Percentiles rank a stretch among this genome's conserved stretches.
phyloP scores from a whole-genome alignment of 53 echinoderm and acorn worm genomes.

The Stichopus horrens region DNA sequence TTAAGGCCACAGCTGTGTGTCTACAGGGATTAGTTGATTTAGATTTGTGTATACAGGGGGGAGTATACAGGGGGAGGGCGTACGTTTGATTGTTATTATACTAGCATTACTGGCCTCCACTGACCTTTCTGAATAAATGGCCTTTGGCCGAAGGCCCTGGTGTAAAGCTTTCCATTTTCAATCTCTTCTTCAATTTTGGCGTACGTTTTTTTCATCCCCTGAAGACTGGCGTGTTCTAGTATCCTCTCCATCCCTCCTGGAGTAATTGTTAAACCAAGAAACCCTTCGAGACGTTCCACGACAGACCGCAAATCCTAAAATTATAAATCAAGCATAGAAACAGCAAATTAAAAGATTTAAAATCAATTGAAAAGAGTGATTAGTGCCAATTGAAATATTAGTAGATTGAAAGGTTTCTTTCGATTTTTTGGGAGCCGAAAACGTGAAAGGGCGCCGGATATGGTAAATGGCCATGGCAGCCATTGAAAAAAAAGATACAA shows the following conservation, averaged over 20 bases:
- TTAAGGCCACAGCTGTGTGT: no score
- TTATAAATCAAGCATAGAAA: not conserved
- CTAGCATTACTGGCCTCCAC: not conserved
- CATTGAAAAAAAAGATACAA: no score
- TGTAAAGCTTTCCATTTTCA: conserved; percentile 28
- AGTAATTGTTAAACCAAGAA: conserved; percentile 16
- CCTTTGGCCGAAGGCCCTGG: conserved; percentile 29
- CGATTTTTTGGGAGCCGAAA: no score
- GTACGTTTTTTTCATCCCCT: conserved; percentile 34
- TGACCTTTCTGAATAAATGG: conserved; percentile 33
- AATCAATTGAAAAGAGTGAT: no score
- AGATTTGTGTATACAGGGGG: not conserved
- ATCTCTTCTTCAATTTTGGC: conserved; percentile 26
- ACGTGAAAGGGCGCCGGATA: no score
- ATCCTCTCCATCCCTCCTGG: conserved; percentile 23
- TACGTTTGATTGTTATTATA: not conserved
- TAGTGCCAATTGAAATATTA: no score
- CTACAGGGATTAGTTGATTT: no score
- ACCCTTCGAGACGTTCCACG: not conserved
- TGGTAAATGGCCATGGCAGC: no score
- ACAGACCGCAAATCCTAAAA: conserved; percentile 19
- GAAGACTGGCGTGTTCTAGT: conserved; percentile 14
- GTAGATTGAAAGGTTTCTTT: no score
- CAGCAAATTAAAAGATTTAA: no score
- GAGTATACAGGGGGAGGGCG: not conserved